A percentile compares a stretch with the other conserved stretches of the same genome.
Evolutionary conservation across 2,888 invertebrate genomes (phyloP).

Genomic region (Meloe dianella): DNA sequence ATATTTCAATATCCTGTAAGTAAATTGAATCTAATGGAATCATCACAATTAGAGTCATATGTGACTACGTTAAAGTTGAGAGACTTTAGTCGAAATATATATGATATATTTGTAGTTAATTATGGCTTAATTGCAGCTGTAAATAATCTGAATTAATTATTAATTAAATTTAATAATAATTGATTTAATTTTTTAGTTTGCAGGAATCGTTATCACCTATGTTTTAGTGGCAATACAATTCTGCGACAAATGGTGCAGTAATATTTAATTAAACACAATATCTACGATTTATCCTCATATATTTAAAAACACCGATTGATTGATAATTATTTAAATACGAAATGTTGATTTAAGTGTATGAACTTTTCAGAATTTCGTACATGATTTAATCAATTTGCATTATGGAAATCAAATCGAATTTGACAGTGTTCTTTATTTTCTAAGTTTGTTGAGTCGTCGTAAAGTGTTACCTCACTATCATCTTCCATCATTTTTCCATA

Average conservation of each 20-base stretch:
- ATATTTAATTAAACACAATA: not conserved
- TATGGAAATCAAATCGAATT: too few relatives aligned
- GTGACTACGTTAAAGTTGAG: not conserved
- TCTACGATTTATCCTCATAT: too few relatives aligned
- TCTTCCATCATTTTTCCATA: too few relatives aligned
- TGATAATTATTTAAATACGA: too few relatives aligned
- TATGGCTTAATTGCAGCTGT: not conserved
- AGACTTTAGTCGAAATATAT: not conserved
- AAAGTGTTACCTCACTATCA: too few relatives aligned
- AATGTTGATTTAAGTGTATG: too few relatives aligned
- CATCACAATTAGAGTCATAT: not conserved
- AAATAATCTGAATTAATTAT: not conserved
- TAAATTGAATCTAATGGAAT: not conserved
- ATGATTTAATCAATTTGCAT: too few relatives aligned
- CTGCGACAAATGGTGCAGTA: not conserved
- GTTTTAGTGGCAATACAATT: not conserved
- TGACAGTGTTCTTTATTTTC: too few relatives aligned
- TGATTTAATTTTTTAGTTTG: not conserved
- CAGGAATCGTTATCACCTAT: not conserved
- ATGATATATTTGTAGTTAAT: not conserved
- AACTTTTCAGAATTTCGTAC: too few relatives aligned
- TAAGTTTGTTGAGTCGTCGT: too few relatives aligned
- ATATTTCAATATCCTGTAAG: not conserved
- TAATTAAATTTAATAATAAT: not conserved
- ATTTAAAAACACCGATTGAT: too few relatives aligned